These are phyloP conservation scores for Verasper variegatus DNA, from an alignment of 2,113 vertebrate genomes.

Conservation along the genomic window DNA sequence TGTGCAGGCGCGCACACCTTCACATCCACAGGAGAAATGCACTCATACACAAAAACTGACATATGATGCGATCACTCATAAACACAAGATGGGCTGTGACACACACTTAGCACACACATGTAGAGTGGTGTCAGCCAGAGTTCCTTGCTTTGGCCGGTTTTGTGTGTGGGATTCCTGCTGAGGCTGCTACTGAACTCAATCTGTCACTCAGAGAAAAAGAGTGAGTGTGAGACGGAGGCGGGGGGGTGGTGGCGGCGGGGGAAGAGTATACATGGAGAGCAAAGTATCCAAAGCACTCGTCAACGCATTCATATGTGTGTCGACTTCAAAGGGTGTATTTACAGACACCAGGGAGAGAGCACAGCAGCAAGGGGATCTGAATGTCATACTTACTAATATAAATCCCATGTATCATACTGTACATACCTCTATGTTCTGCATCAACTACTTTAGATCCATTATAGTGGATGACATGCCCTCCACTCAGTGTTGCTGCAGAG, in stretches of 20 bases:
- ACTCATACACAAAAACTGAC: slow-evolving; percentile 33
- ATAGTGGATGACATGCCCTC: neutral
- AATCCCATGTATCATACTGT: slow-evolving; percentile 27
- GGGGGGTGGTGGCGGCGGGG: neutral
- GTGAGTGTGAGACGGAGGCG: slow-evolving; percentile 35
- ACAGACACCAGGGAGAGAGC: slow-evolving; percentile 25
- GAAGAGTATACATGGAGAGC: slow-evolving; percentile 24
- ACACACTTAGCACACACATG: slow-evolving; percentile 4
- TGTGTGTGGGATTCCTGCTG: slow-evolving; percentile 70
- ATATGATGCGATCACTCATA: slow-evolving; percentile 17
- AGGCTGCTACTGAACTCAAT: slow-evolving; percentile 75
- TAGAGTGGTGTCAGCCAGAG: slow-evolving; percentile 62
- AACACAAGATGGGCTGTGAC: slow-evolving; percentile 18
- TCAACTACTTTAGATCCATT: neutral
- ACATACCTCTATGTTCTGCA: neutral
- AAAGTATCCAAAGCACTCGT: slow-evolving; percentile 28
- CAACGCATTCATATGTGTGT: slow-evolving; percentile 45
- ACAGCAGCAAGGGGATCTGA: slow-evolving; percentile 16
- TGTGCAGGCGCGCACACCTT: slow-evolving; percentile 36
- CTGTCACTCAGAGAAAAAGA: slow-evolving; percentile 71
- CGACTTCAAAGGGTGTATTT: slow-evolving; percentile 44
- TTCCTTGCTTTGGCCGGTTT: slow-evolving; percentile 51
- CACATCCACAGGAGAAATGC: slow-evolving; percentile 13
- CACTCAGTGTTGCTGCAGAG: neutral
- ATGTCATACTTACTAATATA: slow-evolving; percentile 41